A percentile compares a stretch with the other conserved stretches of the same genome.
phyloP scores from a whole-genome alignment of 2,888 invertebrate genomes.

The Lasioglossum marginatum region DNA sequence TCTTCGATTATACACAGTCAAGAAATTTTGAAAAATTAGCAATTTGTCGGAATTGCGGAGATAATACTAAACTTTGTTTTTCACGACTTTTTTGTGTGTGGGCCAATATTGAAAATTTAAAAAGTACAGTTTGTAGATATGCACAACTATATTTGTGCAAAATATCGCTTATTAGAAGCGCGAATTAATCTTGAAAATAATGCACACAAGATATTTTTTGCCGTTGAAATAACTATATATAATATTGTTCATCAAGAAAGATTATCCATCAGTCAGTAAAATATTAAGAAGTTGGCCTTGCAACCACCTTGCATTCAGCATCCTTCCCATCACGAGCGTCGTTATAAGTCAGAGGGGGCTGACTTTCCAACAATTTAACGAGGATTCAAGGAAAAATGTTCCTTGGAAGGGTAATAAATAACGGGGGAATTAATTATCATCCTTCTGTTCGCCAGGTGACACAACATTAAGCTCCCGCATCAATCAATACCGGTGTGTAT shows the following conservation, averaged over 20 bases:
- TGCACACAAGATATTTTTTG: no score
- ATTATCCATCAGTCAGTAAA: background rate
- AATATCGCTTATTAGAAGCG: background rate
- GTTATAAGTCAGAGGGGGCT: background rate
- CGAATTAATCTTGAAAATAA: background rate
- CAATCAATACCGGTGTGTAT: constrained; percentile 24
- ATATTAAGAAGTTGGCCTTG: constrained; percentile 4
- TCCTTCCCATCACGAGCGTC: background rate
- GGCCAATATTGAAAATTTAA: no score
- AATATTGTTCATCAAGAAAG: background rate
- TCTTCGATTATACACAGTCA: no score
- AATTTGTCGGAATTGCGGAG: no score
- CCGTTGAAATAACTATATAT: background rate
- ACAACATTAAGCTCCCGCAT: constrained; percentile 11
- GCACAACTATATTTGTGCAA: no score
- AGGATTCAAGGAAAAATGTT: background rate
- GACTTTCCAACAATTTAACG: background rate
- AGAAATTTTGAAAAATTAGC: no score
- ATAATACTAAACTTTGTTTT: no score
- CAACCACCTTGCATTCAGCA: background rate
- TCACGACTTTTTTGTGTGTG: no score
- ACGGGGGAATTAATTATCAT: constrained; percentile 37
- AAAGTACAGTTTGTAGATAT: no score
- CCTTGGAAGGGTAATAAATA: constrained; percentile 27
- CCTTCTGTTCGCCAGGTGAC: background rate